Conservation (phyloP, 1,140 invertebrate species). For the Hesperophylax magnus region DNA sequence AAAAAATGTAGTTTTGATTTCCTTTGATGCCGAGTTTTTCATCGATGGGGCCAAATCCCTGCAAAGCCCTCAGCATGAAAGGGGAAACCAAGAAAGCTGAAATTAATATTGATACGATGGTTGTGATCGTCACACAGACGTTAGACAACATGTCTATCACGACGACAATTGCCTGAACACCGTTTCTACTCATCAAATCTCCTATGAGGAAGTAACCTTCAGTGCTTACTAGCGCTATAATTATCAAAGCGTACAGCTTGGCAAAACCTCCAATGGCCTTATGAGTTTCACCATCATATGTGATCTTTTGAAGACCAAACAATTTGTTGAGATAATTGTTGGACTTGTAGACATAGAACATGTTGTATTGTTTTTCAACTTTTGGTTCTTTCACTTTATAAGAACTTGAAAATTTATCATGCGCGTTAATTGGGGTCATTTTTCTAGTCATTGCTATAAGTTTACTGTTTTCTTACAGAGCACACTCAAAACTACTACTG, state of each 20-base stretch:
- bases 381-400: background rate
- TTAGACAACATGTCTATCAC: constrained; percentile 34
- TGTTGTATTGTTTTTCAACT: background rate
- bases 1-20: constrained; percentile 34
- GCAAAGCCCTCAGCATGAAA: constrained; percentile 32
- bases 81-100: constrained; percentile 35
- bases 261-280: constrained; percentile 14
- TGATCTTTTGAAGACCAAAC: constrained; percentile 38
- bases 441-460: background rate
- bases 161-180: background rate
- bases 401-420: background rate
- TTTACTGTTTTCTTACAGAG: too few species aligned
- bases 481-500: too few species aligned
- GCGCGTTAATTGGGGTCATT: background rate
- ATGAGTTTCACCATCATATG: constrained; percentile 25
- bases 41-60: constrained; percentile 43
- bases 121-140: constrained; percentile 13
- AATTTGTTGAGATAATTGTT: constrained; percentile 23
- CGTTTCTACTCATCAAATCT: background rate
- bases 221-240: background rate
- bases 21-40: constrained; percentile 40
- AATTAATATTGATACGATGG: constrained; percentile 21
- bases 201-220: background rate
- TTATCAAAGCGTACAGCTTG: constrained; percentile 36
- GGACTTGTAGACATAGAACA: constrained; percentile 16